These are phyloP conservation scores for Xiphophorus hellerii DNA, from an alignment of 2,113 vertebrate species.

Conservation along the genomic window DNA sequence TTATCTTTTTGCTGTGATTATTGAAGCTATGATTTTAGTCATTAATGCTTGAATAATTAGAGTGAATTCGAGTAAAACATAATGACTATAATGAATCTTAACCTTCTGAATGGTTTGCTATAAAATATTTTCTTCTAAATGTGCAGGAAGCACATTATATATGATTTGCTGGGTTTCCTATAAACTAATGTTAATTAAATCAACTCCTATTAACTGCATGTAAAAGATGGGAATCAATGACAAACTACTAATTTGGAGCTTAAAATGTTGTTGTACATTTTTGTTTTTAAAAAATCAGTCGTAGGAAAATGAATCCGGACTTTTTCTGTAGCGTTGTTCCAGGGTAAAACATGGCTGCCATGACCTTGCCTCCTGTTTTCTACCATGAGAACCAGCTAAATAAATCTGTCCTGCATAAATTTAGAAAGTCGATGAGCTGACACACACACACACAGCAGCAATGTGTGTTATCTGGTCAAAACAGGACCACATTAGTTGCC, in stretches of 20 bases:
- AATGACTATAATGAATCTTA: neutral
- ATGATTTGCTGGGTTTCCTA: no score
- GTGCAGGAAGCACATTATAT: neutral
- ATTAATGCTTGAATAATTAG: conserved; percentile 27
- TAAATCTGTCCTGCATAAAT: conserved; percentile 47
- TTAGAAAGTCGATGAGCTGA: conserved; percentile 15
- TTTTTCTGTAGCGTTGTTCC: neutral
- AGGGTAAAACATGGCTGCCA: conserved; percentile 17
- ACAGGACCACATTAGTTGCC: conserved; percentile 26
- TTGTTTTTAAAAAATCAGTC: no score
- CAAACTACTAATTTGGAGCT: neutral
- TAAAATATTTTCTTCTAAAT: neutral
- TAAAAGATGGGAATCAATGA: neutral
- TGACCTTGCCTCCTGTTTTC: conserved; percentile 20
- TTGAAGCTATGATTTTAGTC: conserved; percentile 28
- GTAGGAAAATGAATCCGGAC: no score
- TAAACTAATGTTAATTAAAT: neutral
- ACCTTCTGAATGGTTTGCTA: neutral
- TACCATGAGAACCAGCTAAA: conserved; percentile 26
- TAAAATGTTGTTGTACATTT: neutral
- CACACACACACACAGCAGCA: conserved; percentile 17
- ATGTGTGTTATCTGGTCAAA: conserved; percentile 48
- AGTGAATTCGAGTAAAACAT: no score
- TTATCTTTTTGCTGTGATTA: conserved; percentile 14
- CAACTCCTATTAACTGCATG: neutral